phyloP scores from a whole-genome alignment of 1,140 invertebrate species.

The Rhagoletis pomonella region DNA sequence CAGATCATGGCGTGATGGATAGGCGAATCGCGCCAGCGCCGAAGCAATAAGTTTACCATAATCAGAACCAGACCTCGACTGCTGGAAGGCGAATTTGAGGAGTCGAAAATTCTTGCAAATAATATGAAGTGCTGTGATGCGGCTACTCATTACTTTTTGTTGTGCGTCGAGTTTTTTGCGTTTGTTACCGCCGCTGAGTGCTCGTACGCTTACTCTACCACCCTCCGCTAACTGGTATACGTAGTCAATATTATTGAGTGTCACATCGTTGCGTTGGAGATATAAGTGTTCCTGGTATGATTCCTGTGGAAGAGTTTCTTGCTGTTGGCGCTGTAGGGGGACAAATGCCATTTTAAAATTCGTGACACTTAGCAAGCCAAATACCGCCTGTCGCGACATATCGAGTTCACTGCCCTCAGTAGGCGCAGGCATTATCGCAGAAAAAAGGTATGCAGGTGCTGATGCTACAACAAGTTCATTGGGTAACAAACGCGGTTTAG shows the following conservation, averaged over 20 bases:
- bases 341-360: conserved; percentile 74
- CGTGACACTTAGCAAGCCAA: conserved; percentile 69
- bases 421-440: conserved; percentile 66
- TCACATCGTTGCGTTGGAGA: conserved; percentile 86
- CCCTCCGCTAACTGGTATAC: conserved; percentile 82
- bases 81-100: conserved; percentile 91
- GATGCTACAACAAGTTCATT: conserved; percentile 69
- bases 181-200: conserved; percentile 77
- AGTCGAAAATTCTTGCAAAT: conserved; percentile 94
- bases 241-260: conserved; percentile 87
- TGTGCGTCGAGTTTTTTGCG: conserved; percentile 76
- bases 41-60: conserved; percentile 86
- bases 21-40: conserved; percentile 90
- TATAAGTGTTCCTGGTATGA: conserved; percentile 83
- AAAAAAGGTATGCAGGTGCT: conserved; percentile 70
- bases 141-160: conserved; percentile 79
- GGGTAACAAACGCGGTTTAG: conserved; percentile 64
- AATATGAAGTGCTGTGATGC: conserved; percentile 84
- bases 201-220: conserved; percentile 64
- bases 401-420: conserved; percentile 31
- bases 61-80: conserved; percentile 82
- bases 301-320: conserved; percentile 52
- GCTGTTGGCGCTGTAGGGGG: conserved; percentile 58
- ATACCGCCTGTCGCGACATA: conserved; percentile 62
- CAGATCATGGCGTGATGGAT: conserved; percentile 87